Conservation (phyloP, 2,888 invertebrate species). For the Ochropleura leucogaster region DNA sequence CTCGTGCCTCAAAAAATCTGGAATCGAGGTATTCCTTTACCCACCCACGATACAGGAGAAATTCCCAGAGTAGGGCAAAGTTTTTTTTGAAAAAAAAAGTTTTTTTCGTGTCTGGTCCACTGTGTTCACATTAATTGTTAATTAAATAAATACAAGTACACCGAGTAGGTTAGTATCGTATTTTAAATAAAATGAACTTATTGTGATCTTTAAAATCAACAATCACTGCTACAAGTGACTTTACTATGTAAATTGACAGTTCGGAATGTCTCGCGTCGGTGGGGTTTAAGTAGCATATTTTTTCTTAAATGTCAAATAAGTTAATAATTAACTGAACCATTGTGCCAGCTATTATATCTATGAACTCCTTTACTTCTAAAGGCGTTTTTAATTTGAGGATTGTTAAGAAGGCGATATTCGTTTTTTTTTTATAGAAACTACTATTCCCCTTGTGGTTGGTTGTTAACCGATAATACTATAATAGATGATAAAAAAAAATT, state of each 20-base stretch:
- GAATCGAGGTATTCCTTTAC: no score
- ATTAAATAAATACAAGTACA: no score
- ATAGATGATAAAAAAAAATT: background rate
- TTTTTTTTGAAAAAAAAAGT: no score
- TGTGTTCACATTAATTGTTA: no score
- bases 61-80: no score
- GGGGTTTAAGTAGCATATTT: constrained; percentile 21
- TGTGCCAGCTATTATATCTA: constrained; percentile 5
- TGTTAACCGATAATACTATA: background rate
- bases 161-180: background rate
- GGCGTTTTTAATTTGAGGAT: background rate
- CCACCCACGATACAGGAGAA: no score
- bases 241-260: constrained; percentile 23
- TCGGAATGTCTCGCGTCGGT: constrained; percentile 19
- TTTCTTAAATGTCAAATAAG: constrained; percentile 55
- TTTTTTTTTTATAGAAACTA: background rate
- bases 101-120: no score
- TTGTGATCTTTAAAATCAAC: constrained; percentile 36
- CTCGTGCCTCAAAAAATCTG: no score
- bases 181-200: background rate
- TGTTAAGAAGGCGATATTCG: background rate
- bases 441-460: background rate
- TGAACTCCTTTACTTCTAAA: background rate
- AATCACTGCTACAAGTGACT: constrained; percentile 6
- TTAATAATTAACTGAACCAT: constrained; percentile 30